Base-by-base conservation (phyloP, 2,888 invertebrate genomes). In the Chironomus riparius region DNA sequence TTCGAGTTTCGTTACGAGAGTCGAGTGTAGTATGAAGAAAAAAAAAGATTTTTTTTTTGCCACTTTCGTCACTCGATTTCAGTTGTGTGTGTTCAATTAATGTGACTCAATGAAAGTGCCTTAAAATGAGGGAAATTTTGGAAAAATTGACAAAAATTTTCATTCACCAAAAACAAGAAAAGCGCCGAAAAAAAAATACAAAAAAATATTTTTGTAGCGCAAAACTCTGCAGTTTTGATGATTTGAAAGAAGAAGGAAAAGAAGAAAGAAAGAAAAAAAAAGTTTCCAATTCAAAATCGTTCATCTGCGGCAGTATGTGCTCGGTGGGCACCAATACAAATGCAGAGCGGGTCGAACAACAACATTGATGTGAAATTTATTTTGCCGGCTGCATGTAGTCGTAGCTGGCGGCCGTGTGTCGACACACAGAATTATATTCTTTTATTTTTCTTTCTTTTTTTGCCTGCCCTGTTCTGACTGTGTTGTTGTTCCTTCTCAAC, bases 361-460 rank as follows among this genome's bases (percentile, higher is more conserved):
- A 21, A 13, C n/a, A 10, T 24, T n/a, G n/a, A n/a, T n/a, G n/a
- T n/a, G n/a, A n/a, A n/a, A n/a, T n/a, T n/a, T n/a, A n/a, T 24
- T 24, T 24, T 24, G 65, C 65, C 65, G 65, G 65, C 65, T 65
- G 65, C 65, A 65, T 65, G 65, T 65, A 65, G 65, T 65, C 65
- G 65, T 65, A 65, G 65, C 65, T 65, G 65, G 65, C 65, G 24
- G 65, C 65, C 65, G 65, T 65, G 65, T 65, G 65, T 65, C 65
- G 65, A 65, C 56, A 18, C n/a, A 18, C 4, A 38, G n/a, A n/a
- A 56, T 15, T 56, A 4, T 28, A 4, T 5, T 4, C 5, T 28
- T 28, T 4, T 28, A 28, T 28, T 4, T 2, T 56, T 56, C 56
- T 5, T 56, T 56, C 18, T n/a, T 56, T 56, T 4, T 50, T 50